Evolutionary conservation across 1,140 invertebrate genomes (phyloP).

Genomic region (Cotesia vestalis): DNA sequence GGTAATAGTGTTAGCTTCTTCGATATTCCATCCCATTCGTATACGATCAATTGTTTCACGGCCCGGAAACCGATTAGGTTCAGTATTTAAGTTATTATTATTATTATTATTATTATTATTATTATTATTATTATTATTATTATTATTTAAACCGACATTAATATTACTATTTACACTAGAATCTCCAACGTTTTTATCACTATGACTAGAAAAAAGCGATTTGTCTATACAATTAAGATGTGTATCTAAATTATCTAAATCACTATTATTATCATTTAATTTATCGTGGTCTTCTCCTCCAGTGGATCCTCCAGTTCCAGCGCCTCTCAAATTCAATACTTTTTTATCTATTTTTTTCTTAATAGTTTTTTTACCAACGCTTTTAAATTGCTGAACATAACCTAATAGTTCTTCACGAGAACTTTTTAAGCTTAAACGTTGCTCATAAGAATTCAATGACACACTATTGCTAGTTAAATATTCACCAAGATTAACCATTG

Average conservation of each 20-base stretch:
- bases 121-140: constrained; percentile 35
- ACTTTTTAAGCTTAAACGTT: constrained; percentile 70
- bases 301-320: constrained; percentile 42
- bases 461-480: constrained; percentile 78
- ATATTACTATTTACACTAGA: not conserved
- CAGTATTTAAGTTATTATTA: constrained; percentile 38
- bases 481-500: constrained; percentile 77
- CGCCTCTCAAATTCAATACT: constrained; percentile 34
- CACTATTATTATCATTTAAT: constrained; percentile 57
- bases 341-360: constrained; percentile 62
- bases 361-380: constrained; percentile 60
- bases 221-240: constrained; percentile 47
- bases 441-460: constrained; percentile 77
- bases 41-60: constrained; percentile 70
- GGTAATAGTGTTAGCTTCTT: constrained; percentile 79
- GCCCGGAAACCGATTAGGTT: constrained; percentile 60
- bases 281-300: constrained; percentile 47
- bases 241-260: constrained; percentile 56
- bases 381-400: constrained; percentile 60
- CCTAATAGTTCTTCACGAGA: constrained; percentile 58
- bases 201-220: constrained; percentile 36
- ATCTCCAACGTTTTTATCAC: constrained; percentile 46
- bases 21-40: constrained; percentile 79
- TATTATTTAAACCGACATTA: not conserved
- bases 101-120: not conserved